Conservation (phyloP, 2,797 vertebrate species). For the Calcarius lapponicus region DNA sequence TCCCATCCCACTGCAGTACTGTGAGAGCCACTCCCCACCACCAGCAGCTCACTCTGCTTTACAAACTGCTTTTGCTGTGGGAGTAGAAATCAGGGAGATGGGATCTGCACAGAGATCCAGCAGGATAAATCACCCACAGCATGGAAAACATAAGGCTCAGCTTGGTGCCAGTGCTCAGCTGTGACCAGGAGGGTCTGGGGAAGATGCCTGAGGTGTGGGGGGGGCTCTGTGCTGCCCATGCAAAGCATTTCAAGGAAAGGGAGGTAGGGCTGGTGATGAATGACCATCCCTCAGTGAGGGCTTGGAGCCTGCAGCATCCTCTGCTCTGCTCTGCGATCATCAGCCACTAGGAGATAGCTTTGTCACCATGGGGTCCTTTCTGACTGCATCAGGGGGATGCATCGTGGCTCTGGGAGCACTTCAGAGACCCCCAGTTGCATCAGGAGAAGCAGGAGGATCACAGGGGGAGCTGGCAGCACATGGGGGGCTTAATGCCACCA, state of each 20-base stretch:
- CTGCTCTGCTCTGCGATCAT: neutral
- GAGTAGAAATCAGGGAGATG: neutral
- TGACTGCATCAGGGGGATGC: neutral
- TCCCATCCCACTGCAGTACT: neutral
- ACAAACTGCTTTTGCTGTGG: neutral
- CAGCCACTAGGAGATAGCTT: neutral
- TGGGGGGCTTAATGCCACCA: neutral
- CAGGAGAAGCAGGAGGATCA: neutral
- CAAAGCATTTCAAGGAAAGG: neutral
- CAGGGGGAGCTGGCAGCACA: fast-evolving
- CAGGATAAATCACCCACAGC: fast-evolving
- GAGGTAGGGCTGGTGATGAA: neutral
- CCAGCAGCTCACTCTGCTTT: neutral
- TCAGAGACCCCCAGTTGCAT: neutral
- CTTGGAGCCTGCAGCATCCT: neutral
- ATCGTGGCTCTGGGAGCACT: neutral
- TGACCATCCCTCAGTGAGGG: neutral
- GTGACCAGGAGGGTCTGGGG: fast-evolving
- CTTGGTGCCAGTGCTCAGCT: neutral
- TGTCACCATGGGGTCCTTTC: neutral
- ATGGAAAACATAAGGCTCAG: neutral
- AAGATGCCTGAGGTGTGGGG: neutral
- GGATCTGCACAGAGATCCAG: neutral
- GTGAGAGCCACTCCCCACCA: neutral
- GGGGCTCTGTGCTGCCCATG: neutral